Base-by-base conservation (phyloP, 1,140 invertebrate species). In the Artemia franciscana region DNA sequence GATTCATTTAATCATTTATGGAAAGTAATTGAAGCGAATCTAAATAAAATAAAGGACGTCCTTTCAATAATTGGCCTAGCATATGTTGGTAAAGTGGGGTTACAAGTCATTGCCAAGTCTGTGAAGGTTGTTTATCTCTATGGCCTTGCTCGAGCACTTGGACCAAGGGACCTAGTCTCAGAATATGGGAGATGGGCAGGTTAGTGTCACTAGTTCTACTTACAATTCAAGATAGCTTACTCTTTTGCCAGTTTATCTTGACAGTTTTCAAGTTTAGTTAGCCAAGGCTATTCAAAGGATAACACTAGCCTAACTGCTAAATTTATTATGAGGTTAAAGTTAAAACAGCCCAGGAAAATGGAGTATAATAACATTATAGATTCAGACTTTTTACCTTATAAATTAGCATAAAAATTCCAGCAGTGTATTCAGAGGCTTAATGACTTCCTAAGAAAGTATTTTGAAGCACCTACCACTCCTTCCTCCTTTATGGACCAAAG, bases 131-230 rank as follows among this genome's bases (percentile, higher is more conserved):
- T 64, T 5, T 7, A 57, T 5, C 24, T 64, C 25, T 64, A 60
- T 60, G 27, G 59, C 5, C 18, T 61, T 21, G 59, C 63, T 23
- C 61, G 60, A 62, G 12, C 61, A 12, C 60, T 59, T 26, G 59
- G 58, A 3, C 60, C 56, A 23, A n/a, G 26, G 18, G 61, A 64
- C 57, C 30, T 64, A 15, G 61, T 56, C 24, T 30, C 39, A 28
- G 30, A 58, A 23, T 64, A 64, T 62, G 63, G 63, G 27, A 26
- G 59, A 15, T 64, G 63, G 63, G 63, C 63, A 4, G 60, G 60
- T 60, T 26, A 60, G 25, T 25, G 26, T 4, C 9, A 24, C 28
- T 23, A 12, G n/a, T 57, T 60, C 7, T 3, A 7, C 12, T 28
- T 26, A n/a, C 18, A 27, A 0, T 60, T 60, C n/a, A n/a, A n/a